A percentile compares a stretch with the other conserved stretches of the same genome.
phyloP scores from a whole-genome alignment of 2,797 vertebrate species.

The Spinibarbus caldwelli region DNA sequence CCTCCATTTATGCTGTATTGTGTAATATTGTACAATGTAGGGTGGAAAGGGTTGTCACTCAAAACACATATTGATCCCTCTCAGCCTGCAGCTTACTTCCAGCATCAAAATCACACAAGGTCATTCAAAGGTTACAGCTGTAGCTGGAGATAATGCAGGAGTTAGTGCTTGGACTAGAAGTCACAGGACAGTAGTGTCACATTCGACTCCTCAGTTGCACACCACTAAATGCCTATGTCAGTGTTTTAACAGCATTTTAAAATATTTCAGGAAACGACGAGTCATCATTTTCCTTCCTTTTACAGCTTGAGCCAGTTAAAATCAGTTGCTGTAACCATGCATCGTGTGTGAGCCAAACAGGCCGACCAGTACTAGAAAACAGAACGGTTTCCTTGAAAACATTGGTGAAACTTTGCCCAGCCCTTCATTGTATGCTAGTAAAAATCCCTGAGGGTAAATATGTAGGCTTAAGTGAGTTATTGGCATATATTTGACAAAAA shows the following conservation, averaged over 20 bases:
- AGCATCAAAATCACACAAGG: background rate
- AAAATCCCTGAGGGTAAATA: background rate
- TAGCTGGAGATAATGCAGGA: background rate
- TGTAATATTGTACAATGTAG: background rate
- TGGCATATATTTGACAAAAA: background rate
- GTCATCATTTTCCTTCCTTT: background rate
- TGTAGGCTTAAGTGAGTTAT: background rate
- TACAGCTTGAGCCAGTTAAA: background rate
- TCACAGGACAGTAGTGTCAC: background rate
- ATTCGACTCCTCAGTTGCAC: background rate
- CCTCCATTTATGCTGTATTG: background rate
- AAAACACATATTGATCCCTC: slow-evolving; percentile 13
- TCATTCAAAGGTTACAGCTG: background rate
- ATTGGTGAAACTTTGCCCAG: background rate
- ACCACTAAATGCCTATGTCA: background rate
- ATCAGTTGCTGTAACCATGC: background rate
- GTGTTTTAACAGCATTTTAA: background rate
- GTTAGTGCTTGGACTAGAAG: background rate
- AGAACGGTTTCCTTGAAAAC: slow-evolving; percentile 16
- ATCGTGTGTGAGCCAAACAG: background rate
- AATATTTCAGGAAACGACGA: background rate
- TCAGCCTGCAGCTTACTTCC: background rate
- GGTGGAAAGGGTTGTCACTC: background rate
- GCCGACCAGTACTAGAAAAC: background rate
- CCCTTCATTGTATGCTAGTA: slow-evolving; percentile 10